Evolutionary conservation across 2,113 vertebrate genomes (phyloP), one percentile per base, ranked within the genome.

Genomic region (Microtus montanus): DNA sequence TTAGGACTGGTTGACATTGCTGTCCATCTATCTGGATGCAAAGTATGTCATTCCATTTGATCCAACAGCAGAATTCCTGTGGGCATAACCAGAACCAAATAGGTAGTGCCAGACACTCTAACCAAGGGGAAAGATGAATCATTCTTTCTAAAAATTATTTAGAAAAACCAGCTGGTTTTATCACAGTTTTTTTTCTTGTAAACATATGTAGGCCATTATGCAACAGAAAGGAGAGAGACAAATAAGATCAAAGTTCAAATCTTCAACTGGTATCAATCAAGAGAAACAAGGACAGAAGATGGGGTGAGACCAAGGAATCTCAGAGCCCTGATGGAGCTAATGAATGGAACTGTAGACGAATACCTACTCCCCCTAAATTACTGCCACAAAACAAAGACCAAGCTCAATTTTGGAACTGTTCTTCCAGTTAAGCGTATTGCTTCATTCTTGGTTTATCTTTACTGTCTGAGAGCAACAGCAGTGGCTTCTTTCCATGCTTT

Each of bases 121-220:
- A 91, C 96, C 33, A 64, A 15, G 30, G 58, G 30, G 28, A 47
- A 28, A 52, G 84, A 78, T 64, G 80, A 96, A 4, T 88, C 80
- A 89, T 78, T 95, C 20, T 41, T 87, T 41, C 19, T 52, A 22
- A n/a, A 90, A 90, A 70, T 22, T 88, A 90, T 92, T 96, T 80
- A 82, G 61, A 94, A 54, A 83, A 89, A 90, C 85, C 96, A 97
- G 84, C 90, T 96, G 94, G n/a, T 90, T 97, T 95, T 96, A 88
- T 94, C 71, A 82, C 91, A 95, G 92, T 61, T 91, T 75, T n/a
- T n/a, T 87, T 47, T 58, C 28, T n/a, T 79, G 17, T 91, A 92
- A 91, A 88, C 93, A 97, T 82, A 64, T 92, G 91, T 44, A 89
- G 96, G 84, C 26, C 64, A 97, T 96, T 95, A 97, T 91, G 44